Conservation (phyloP, 2,888 invertebrate species). For the Scaptodrosophila latifasciaeformis region DNA sequence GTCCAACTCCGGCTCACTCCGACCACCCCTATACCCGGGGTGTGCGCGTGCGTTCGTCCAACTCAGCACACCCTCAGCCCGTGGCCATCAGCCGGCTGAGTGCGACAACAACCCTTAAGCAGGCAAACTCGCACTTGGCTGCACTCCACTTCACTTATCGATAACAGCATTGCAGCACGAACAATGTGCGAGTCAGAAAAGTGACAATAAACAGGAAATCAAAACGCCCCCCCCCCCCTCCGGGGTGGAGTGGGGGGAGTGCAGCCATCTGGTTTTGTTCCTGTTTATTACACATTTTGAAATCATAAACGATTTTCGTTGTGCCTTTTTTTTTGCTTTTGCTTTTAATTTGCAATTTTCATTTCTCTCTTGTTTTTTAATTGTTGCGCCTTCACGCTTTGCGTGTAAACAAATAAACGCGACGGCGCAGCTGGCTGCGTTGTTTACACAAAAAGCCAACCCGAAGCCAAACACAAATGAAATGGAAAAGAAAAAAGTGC, state of each 20-base stretch:
- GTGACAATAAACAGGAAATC: slow-evolving; percentile 18
- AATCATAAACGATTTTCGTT: no score
- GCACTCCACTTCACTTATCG: slow-evolving; percentile 33
- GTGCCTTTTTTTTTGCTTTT: not conserved
- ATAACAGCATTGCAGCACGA: slow-evolving; percentile 25
- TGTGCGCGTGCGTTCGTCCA: not conserved
- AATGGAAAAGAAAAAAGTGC: no score
- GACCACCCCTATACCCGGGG: not conserved
- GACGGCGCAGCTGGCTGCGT: not conserved
- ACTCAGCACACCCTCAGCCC: not conserved
- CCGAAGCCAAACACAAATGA: no score
- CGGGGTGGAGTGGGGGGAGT: not conserved
- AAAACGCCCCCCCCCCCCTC: not conserved
- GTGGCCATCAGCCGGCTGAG: no score
- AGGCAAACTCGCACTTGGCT: not conserved
- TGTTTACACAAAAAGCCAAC: no score
- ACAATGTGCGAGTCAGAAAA: not conserved
- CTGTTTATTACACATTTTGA: no score
- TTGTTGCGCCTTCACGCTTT: not conserved
- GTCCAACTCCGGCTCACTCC: not conserved
- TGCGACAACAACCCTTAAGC: slow-evolving; percentile 31
- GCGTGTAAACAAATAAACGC: not conserved
- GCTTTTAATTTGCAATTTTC: not conserved
- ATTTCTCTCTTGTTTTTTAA: not conserved
- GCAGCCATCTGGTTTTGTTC: no score